Percentiles rank a stretch among this genome's conserved stretches.
These are phyloP conservation scores for Alectoris magna DNA, from an alignment of 2,797 vertebrate genomes.

Conservation along the genomic window DNA sequence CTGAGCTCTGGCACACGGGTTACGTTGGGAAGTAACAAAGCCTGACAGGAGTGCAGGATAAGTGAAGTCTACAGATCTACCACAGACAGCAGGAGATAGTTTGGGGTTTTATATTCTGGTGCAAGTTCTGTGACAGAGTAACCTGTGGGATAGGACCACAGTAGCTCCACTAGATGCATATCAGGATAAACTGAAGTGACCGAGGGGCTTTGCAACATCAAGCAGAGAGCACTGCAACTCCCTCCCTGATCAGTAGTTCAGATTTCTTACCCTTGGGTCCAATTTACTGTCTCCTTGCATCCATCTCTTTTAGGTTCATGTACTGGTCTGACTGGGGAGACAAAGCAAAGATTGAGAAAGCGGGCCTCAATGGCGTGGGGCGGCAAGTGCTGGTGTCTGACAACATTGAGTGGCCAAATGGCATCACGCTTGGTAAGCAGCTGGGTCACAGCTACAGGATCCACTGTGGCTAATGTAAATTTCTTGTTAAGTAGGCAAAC, in stretches of 20 bases:
- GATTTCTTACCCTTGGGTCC: background rate
- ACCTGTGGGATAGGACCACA: background rate
- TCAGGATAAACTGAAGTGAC: background rate
- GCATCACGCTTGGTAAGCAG: conserved; percentile 93
- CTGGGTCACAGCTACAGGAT: background rate
- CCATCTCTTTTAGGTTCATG: conserved; percentile 87
- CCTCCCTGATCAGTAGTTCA: background rate
- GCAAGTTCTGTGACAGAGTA: background rate
- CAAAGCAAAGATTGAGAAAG: conserved; percentile 95
- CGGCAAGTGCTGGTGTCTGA: conserved; percentile 91
- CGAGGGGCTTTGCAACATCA: background rate
- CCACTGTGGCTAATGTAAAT: background rate
- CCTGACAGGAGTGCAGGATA: background rate
- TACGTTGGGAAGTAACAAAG: background rate
- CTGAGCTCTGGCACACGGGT: background rate
- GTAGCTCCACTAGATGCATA: background rate
- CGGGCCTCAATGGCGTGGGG: conserved; percentile 92
- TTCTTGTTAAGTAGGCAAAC: background rate
- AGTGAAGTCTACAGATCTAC: background rate
- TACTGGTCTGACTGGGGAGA: conserved; percentile 99
- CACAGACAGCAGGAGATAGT: background rate
- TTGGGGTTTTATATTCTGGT: background rate
- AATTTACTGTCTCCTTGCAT: background rate
- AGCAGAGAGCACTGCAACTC: background rate
- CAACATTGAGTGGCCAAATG: conserved; percentile 98